Evolutionary conservation across 2,797 vertebrate genomes (phyloP).

Genomic region (Loris lydekkerianus): DNA sequence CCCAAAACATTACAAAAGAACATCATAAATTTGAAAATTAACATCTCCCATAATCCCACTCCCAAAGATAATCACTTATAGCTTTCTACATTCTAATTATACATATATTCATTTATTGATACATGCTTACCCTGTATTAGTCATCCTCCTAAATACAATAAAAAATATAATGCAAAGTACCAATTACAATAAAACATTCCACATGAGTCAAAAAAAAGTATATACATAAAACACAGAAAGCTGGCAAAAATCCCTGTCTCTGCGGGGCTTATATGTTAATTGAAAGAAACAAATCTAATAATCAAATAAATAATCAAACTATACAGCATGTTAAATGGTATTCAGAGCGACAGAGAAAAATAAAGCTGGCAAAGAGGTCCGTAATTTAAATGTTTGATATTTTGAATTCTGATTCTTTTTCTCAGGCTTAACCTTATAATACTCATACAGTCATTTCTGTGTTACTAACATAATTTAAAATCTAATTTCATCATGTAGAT

Average conservation of each 20-base stretch:
- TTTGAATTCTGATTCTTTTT: constrained; percentile 16
- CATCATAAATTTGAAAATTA: not conserved
- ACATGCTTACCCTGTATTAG: not conserved
- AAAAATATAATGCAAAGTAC: not conserved
- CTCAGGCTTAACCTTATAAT: not conserved
- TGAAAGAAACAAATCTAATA: not conserved
- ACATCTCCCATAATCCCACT: not conserved
- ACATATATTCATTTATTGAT: not conserved
- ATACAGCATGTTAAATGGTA: not conserved
- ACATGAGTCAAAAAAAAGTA: too few relatives aligned
- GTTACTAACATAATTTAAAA: constrained; percentile 22
- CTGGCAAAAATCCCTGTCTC: not conserved
- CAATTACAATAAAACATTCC: too few relatives aligned
- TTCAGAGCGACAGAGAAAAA: not conserved
- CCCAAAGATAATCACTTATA: not conserved
- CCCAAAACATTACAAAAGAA: not conserved
- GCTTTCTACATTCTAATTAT: not conserved
- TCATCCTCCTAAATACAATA: not conserved
- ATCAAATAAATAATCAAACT: not conserved
- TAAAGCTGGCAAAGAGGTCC: not conserved
- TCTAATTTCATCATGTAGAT: not conserved
- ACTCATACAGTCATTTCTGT: not conserved
- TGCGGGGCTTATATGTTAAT: not conserved
- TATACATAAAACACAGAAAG: not conserved
- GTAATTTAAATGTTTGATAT: not conserved